Evolutionary conservation across 2,797 vertebrate genomes (phyloP).

Genomic region (Sebastiscus albofasciatus): DNA sequence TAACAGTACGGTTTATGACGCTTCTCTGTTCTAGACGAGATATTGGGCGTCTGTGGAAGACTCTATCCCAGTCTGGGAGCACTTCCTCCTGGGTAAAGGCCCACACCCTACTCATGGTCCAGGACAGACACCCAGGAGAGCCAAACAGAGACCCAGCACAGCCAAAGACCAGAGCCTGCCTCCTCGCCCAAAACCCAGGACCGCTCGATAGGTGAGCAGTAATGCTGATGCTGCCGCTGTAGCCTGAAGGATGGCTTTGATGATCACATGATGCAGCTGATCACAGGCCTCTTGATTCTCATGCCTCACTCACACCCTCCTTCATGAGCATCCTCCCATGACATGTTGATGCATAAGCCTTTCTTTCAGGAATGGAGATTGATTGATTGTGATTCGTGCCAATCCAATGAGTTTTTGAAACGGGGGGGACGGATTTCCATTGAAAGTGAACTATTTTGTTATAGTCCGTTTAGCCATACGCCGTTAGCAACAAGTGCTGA

Average conservation of each 20-base stretch:
- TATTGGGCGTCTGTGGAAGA: constrained; percentile 91
- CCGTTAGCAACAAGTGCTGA: too few relatives aligned
- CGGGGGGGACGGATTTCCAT: too few relatives aligned
- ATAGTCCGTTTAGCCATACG: too few relatives aligned
- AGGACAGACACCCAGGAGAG: constrained; percentile 60
- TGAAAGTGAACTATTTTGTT: too few relatives aligned
- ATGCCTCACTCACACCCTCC: not conserved
- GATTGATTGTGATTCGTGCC: not conserved
- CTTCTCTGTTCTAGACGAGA: constrained; percentile 73
- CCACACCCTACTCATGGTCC: constrained; percentile 74
- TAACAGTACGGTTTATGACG: not conserved
- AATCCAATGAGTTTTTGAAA: too few relatives aligned
- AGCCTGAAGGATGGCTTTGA: not conserved
- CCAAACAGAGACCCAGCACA: constrained; percentile 45
- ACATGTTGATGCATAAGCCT: not conserved
- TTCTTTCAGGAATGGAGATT: not conserved
- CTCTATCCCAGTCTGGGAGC: constrained; percentile 88
- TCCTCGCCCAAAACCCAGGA: constrained; percentile 59
- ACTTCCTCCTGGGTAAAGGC: constrained; percentile 88
- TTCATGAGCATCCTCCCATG: not conserved
- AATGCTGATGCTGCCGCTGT: not conserved
- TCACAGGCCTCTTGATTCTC: not conserved
- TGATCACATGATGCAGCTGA: not conserved
- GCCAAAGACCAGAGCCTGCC: constrained; percentile 51
- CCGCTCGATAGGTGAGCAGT: not conserved